Evolutionary conservation across 2,888 invertebrate genomes (phyloP).

Genomic region (Pardosa pseudoannulata): DNA sequence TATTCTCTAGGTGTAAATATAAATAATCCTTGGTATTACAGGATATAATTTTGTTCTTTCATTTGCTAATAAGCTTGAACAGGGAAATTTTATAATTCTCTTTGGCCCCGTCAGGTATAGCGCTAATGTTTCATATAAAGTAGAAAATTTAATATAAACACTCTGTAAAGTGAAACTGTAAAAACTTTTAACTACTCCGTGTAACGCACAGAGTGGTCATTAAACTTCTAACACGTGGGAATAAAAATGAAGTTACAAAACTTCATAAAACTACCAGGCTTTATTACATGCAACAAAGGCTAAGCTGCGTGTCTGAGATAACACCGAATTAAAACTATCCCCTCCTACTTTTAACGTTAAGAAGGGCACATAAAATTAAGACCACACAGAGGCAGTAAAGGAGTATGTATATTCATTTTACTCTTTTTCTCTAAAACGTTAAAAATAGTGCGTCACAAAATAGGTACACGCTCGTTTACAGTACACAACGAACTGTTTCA

Average conservation of each 20-base stretch:
- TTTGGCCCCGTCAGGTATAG: too few species aligned
- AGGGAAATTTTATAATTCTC: too few species aligned
- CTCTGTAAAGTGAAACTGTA: background rate
- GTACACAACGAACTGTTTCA: constrained; percentile 9
- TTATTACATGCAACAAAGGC: background rate
- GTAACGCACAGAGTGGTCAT: background rate
- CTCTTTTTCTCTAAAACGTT: background rate
- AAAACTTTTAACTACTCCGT: background rate
- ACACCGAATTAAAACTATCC: background rate
- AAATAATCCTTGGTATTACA: too few species aligned
- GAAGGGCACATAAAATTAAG: background rate
- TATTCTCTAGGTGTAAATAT: too few species aligned
- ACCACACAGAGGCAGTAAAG: background rate
- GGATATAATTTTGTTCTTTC: too few species aligned
- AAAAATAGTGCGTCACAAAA: background rate
- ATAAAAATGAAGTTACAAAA: background rate
- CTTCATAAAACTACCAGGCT: background rate
- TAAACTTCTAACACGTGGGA: background rate
- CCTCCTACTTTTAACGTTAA: background rate
- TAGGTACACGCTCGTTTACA: background rate
- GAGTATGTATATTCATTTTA: background rate
- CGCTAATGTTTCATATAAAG: too few species aligned
- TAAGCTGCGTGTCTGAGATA: background rate
- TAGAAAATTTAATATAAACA: too few species aligned
- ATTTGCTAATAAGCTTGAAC: too few species aligned